These are phyloP conservation scores for Tiphia femorata DNA, from an alignment of 2,888 invertebrate genomes.

Conservation along the genomic window DNA sequence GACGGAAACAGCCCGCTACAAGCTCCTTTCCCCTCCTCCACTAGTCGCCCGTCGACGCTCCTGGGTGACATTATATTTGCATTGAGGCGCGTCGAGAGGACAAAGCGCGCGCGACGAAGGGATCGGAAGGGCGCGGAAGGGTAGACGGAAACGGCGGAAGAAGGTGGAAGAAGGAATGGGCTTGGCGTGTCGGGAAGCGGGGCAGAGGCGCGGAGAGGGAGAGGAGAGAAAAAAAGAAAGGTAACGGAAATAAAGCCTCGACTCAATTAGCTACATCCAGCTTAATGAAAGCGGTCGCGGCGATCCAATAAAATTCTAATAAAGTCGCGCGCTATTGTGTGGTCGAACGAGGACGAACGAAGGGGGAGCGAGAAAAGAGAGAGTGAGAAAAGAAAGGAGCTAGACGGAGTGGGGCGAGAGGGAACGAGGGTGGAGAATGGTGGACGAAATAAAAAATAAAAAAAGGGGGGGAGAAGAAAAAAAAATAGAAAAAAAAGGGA, in stretches of 20 bases:
- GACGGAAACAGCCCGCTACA: slow-evolving; percentile 10
- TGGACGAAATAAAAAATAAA: too few species aligned
- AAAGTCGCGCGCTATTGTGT: slow-evolving; percentile 44
- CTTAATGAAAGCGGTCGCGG: slow-evolving; percentile 53
- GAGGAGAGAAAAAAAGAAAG: slow-evolving; percentile 14
- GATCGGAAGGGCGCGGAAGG: background rate
- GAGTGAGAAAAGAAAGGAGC: slow-evolving; percentile 10
- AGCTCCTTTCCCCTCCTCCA: too few species aligned
- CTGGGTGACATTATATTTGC: slow-evolving; percentile 11
- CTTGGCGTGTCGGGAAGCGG: background rate
- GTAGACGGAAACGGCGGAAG: background rate
- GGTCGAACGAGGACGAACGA: slow-evolving; percentile 20
- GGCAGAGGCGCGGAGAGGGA: background rate
- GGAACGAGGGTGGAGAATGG: background rate
- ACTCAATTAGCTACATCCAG: slow-evolving; percentile 56
- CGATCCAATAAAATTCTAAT: slow-evolving; percentile 57
- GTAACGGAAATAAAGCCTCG: slow-evolving; percentile 43
- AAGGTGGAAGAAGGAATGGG: background rate
- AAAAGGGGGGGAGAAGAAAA: too few species aligned
- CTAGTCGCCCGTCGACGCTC: slow-evolving; percentile 3
- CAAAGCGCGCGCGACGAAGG: background rate
- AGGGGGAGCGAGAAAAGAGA: slow-evolving; percentile 6
- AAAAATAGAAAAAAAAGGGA: background rate
- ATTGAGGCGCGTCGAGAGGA: slow-evolving; percentile 6
- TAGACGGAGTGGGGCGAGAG: slow-evolving; percentile 2